phyloP scores from a whole-genome alignment of 2,888 invertebrate genomes.

The Idaea aversata region DNA sequence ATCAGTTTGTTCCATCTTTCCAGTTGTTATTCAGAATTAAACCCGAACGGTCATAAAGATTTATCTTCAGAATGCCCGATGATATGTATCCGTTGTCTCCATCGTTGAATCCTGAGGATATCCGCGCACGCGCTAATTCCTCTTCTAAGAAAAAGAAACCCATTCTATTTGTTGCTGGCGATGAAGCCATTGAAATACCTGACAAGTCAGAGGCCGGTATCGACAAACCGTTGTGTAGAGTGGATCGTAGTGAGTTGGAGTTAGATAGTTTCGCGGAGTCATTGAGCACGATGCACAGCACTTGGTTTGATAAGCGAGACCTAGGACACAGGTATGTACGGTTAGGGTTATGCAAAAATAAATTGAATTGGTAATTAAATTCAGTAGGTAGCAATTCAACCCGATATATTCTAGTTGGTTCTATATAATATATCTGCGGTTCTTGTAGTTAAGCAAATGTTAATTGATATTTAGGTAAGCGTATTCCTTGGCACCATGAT shows the following conservation, averaged over 20 bases:
- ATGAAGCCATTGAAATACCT: constrained; percentile 69
- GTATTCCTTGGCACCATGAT: too few species aligned
- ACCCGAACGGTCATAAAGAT: constrained; percentile 26
- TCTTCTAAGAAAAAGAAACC: constrained; percentile 64
- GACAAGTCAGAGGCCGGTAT: constrained; percentile 68
- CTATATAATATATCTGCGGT: too few species aligned
- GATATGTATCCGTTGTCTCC: constrained; percentile 71
- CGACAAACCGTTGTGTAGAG: constrained; percentile 60
- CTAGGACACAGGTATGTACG: constrained; percentile 80
- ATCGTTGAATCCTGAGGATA: constrained; percentile 70
- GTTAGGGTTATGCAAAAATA: not conserved
- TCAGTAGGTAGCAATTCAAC: too few species aligned
- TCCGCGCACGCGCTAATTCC: constrained; percentile 81
- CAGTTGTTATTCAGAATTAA: constrained; percentile 40
- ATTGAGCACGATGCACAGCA: constrained; percentile 62
- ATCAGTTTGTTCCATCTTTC: constrained; percentile 29
- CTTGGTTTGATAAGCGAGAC: constrained; percentile 80
- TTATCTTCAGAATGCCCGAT: not conserved
- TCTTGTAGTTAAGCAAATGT: too few species aligned
- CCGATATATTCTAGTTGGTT: too few species aligned
- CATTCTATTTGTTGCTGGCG: constrained; percentile 62
- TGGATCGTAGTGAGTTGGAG: constrained; percentile 72
- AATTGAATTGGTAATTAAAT: too few species aligned
- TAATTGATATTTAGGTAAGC: too few species aligned
- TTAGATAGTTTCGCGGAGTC: constrained; percentile 80